Base-by-base conservation (phyloP, 1,140 invertebrate species). In the Ceratina calcarata region DNA sequence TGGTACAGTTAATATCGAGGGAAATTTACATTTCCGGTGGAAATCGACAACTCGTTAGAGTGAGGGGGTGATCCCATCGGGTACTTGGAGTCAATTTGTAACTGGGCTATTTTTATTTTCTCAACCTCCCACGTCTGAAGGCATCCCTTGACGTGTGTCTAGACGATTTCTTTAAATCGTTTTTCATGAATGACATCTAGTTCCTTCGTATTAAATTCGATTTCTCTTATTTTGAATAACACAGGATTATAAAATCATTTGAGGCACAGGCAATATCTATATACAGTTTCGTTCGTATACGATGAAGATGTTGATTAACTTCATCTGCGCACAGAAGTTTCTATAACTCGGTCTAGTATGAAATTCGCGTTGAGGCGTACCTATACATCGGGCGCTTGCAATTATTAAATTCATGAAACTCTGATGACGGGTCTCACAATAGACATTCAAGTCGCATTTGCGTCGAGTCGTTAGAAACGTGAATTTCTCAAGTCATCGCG, bases 11-110 rank as follows among this genome's bases (percentile, higher is more conserved):
- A 55, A 74, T 74, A 65, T 57, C n/a, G 6, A 4, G 49, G 71
- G 60, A 51, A 74, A 74, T 74, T 74, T 74, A 55, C 72, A 74
- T 65, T 74, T 74, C 49, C 61, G 49, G 3, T 13, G 49, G 49
- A 65, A 53, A 74, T 74, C 71, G 62, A 74, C 60, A 64, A 13
- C 60, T 32, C 27, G 27, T 4, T 1, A 32, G 37, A 45, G 3
- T 37, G 71, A 37, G n/a, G n/a, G 24, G 18, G 18, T 15, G 12
- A 49, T 32, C 22, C 45, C 37, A 3, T 27, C 10, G 70, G 70
- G 10, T 27, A 60, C 18, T 15, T 27, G 22, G 22, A 53, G 45
- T 64, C n/a, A 13, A 45, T 15, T n/a, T 13, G 53, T 57, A 68
- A 68, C 58, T 10, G 10, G 10, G 51, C 20, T 68, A 49, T 76